Evolutionary conservation across 2,888 invertebrate species (phyloP).

Genomic region (Troides helena): DNA sequence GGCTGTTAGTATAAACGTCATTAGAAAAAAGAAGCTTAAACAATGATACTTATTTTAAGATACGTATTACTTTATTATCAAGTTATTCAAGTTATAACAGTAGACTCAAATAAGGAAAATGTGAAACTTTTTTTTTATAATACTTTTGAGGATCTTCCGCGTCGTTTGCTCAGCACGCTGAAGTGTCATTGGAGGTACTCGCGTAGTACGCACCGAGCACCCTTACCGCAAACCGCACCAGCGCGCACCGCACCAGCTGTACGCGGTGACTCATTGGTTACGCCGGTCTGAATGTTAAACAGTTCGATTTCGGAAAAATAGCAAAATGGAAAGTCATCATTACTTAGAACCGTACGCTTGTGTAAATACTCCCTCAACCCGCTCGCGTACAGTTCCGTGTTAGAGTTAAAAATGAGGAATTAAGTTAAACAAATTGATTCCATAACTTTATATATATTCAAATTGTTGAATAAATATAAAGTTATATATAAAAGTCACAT

Average conservation of each 20-base stretch:
- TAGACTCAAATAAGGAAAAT: conserved; percentile 20
- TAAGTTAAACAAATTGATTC: too few species aligned
- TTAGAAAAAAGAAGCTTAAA: too few species aligned
- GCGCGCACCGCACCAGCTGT: background rate
- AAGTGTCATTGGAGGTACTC: background rate
- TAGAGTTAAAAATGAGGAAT: too few species aligned
- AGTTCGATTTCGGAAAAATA: background rate
- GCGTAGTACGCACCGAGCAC: conserved; percentile 5
- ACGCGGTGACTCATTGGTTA: background rate
- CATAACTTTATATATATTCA: too few species aligned
- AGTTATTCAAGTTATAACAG: background rate
- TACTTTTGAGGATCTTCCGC: background rate
- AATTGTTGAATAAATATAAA: too few species aligned
- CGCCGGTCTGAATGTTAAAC: background rate
- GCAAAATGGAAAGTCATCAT: background rate
- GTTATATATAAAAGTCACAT: too few species aligned
- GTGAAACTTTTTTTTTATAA: background rate
- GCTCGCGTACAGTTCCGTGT: too few species aligned
- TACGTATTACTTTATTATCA: too few species aligned
- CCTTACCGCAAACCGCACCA: conserved; percentile 11
- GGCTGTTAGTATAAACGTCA: too few species aligned
- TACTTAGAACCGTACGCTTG: background rate
- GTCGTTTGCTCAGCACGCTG: conserved; percentile 9
- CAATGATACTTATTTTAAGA: too few species aligned
- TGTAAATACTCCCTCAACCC: too few species aligned